Conservation (phyloP, 92 coral and sea anemone genomes). For the Actinernus sp. region DNA sequence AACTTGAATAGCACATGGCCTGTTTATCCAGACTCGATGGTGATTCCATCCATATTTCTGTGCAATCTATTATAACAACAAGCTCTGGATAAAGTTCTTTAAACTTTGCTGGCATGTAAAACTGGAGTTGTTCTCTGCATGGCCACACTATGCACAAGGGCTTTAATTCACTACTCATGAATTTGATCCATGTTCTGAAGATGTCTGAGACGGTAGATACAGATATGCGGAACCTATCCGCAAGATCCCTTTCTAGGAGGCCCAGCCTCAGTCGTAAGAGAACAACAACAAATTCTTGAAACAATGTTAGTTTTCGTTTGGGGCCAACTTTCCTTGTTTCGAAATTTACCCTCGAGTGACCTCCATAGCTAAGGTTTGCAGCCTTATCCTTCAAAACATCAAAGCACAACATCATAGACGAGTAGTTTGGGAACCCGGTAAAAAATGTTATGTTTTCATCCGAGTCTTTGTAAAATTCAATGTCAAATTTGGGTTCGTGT, state of each 20-base stretch:
- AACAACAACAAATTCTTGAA: constrained; percentile 25
- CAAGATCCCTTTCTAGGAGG: constrained; percentile 24
- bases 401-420: constrained; percentile 20
- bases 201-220: constrained; percentile 10
- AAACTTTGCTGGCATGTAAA: constrained; percentile 33
- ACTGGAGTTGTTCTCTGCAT: constrained; percentile 10
- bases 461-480: neutral
- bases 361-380: constrained; percentile 1
- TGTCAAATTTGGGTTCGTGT: constrained; percentile 3
- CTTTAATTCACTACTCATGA: constrained; percentile 12
- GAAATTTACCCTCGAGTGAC: neutral
- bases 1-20: constrained; percentile 33
- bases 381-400: constrained; percentile 6
- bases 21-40: constrained; percentile 24
- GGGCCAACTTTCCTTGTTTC: constrained; percentile 9
- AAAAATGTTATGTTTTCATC: neutral
- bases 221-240: constrained; percentile 17
- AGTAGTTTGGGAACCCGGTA: constrained; percentile 32
- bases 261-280: constrained; percentile 29
- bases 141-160: constrained; percentile 19
- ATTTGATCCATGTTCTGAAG: constrained; percentile 15
- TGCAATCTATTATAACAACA: constrained; percentile 38
- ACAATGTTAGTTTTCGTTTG: constrained; percentile 9
- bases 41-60: constrained; percentile 24
- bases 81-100: constrained; percentile 17